Conservation (phyloP, 2,113 vertebrate species). For the Drymodes brunneopygia region DNA sequence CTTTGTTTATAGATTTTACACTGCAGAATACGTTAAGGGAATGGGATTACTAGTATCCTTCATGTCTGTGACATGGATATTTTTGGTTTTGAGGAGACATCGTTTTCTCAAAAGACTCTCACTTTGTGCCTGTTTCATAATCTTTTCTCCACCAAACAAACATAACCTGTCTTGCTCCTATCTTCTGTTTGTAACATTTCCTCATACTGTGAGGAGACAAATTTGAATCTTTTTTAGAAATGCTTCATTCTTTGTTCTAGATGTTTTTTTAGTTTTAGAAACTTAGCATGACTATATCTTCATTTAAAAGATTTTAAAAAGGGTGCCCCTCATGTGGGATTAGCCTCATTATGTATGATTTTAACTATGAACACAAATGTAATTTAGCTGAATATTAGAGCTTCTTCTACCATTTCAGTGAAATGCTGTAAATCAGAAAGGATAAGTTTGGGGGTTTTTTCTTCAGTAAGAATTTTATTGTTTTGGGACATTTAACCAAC, state of each 20-base stretch:
- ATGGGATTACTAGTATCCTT: background rate
- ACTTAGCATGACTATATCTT: background rate
- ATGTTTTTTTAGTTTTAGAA: background rate
- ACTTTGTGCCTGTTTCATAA: background rate
- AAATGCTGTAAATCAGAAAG: background rate
- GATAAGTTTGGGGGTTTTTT: background rate
- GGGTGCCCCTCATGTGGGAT: background rate
- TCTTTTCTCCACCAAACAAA: background rate
- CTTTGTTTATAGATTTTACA: background rate
- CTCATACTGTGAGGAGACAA: background rate
- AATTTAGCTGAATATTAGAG: background rate
- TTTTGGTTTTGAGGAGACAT: background rate
- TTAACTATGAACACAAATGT: background rate
- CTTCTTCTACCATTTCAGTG: background rate
- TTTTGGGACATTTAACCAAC: background rate
- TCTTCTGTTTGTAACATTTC: background rate
- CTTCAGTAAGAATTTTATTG: background rate
- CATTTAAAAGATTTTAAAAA: background rate
- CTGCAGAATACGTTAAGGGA: background rate
- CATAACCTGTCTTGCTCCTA: background rate
- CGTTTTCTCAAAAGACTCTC: background rate
- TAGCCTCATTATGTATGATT: background rate
- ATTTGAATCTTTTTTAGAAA: background rate
- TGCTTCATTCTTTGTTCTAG: background rate
- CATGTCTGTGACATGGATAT: background rate